These are phyloP conservation scores for Empidonax alnorum DNA, from an alignment of 2,113 vertebrate species.

Conservation along the genomic window DNA sequence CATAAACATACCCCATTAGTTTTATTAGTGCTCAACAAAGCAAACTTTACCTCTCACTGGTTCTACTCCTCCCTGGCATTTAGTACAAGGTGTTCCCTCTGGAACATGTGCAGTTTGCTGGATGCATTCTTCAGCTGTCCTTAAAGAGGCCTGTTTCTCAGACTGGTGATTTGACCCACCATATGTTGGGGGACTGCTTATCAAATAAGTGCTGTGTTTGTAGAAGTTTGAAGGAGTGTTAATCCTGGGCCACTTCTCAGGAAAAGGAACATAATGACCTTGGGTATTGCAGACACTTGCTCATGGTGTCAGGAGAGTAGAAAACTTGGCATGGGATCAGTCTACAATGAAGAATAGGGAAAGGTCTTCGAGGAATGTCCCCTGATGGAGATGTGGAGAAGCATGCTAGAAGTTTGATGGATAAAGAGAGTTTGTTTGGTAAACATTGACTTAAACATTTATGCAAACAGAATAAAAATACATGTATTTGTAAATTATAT, in stretches of 20 bases:
- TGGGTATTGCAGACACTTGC: background rate
- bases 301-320: background rate
- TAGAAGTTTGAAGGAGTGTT: background rate
- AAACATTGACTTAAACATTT: background rate
- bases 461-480: background rate
- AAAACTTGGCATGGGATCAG: background rate
- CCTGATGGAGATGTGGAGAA: background rate
- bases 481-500: background rate
- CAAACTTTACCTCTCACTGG: conserved; percentile 29
- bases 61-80: background rate
- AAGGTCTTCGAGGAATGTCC: background rate
- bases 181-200: background rate
- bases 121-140: background rate
- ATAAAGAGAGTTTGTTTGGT: background rate
- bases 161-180: background rate
- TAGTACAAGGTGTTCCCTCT: background rate
- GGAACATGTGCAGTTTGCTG: background rate
- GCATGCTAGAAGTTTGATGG: background rate
- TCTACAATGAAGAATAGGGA: background rate
- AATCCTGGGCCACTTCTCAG: background rate
- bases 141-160: background rate
- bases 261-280: background rate
- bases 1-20: conserved; percentile 52
- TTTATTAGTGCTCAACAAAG: conserved; percentile 58
- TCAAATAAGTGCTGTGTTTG: background rate